phyloP scores from a whole-genome alignment of 2,113 vertebrate genomes.

The Chiloscyllium plagiosum region DNA sequence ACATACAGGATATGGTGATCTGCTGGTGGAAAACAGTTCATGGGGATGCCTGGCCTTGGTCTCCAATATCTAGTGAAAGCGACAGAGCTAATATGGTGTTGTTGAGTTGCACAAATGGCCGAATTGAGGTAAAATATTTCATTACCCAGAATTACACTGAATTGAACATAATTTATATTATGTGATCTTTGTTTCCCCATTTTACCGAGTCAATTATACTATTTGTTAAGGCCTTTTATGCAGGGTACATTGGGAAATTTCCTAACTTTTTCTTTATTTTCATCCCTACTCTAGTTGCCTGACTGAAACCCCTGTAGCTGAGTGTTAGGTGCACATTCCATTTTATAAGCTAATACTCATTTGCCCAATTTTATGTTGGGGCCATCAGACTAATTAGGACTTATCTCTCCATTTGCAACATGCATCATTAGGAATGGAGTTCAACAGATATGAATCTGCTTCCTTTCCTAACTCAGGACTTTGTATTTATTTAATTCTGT shows the following conservation, averaged over 20 bases:
- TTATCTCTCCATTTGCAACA: not conserved
- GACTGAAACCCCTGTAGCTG: not conserved
- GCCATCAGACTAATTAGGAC: not conserved
- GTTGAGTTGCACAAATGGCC: slow-evolving; percentile 65
- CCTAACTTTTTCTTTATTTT: not conserved
- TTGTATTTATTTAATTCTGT: not conserved
- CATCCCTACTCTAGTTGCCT: not conserved
- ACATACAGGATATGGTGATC: slow-evolving; percentile 67
- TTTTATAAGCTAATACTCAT: not conserved
- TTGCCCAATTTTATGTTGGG: not conserved
- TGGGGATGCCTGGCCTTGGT: slow-evolving; percentile 78
- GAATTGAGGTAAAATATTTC: slow-evolving; percentile 68
- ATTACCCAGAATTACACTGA: not conserved
- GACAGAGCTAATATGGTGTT: slow-evolving; percentile 78
- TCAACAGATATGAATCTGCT: not conserved
- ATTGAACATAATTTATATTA: not conserved
- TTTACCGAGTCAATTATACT: not conserved
- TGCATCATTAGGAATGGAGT: not conserved
- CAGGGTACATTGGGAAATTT: not conserved
- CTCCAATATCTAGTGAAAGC: slow-evolving; percentile 62
- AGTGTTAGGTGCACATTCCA: not conserved
- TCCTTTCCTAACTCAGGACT: not conserved
- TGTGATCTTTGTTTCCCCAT: not conserved
- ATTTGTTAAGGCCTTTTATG: not conserved
- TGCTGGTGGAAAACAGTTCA: slow-evolving; percentile 78